A percentile compares a stretch with the other conserved stretches of the same genome.
These are phyloP conservation scores for Chlorodrepanis virens DNA, from an alignment of 2,113 vertebrate species.

Conservation along the genomic window DNA sequence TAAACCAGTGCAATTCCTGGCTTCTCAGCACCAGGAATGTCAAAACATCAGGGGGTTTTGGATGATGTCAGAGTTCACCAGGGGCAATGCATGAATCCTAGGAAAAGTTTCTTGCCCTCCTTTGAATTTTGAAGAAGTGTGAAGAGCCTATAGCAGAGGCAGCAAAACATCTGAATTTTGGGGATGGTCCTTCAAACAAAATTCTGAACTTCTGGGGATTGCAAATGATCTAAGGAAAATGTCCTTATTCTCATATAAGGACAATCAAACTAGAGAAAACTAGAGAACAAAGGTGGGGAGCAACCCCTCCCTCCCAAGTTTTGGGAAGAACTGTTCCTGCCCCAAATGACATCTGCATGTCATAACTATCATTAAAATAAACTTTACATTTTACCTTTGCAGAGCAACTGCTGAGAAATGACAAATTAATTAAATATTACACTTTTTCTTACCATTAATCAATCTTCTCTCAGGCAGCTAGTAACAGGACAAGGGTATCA, in stretches of 20 bases:
- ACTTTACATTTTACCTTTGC: neutral
- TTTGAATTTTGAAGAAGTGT: neutral
- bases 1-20: neutral
- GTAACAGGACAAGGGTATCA: neutral
- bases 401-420: neutral
- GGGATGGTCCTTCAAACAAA: neutral
- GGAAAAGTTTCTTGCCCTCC: neutral
- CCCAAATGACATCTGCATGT: neutral
- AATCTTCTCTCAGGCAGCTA: neutral
- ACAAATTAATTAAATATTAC: neutral
- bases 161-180: neutral
- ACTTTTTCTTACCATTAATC: neutral
- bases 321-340: neutral
- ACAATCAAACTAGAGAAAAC: neutral
- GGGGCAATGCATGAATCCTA: neutral
- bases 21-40: neutral
- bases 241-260: neutral
- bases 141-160: neutral
- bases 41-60: neutral
- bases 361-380: neutral
- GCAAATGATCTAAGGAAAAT: neutral
- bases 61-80: neutral
- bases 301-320: neutral
- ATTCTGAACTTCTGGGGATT: fast-evolving
- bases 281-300: neutral